phyloP scores from a whole-genome alignment of 2,113 vertebrate genomes.

The Forbesichthys agassizii region DNA sequence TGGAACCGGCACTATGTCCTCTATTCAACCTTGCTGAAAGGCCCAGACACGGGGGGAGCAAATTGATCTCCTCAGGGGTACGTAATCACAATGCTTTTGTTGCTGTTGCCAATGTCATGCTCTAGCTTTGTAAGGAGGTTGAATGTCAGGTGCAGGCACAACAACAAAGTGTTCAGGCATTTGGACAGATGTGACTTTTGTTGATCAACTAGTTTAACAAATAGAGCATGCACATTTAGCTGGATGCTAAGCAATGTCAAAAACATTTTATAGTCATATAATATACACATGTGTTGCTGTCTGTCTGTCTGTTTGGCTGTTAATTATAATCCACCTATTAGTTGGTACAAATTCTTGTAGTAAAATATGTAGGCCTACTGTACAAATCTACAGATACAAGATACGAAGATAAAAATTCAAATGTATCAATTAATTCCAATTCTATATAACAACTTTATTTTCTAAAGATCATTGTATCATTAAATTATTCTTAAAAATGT shows the following conservation, averaged over 20 bases:
- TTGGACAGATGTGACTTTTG: slow-evolving; percentile 45
- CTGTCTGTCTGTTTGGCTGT: no score
- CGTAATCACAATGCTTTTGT: slow-evolving; percentile 56
- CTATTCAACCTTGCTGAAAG: slow-evolving; percentile 66
- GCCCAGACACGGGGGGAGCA: slow-evolving; percentile 55
- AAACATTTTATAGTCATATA: not conserved
- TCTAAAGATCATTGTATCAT: no score
- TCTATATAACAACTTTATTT: no score
- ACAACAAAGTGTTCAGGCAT: slow-evolving; percentile 45
- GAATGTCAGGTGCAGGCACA: slow-evolving; percentile 57
- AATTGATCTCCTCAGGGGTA: slow-evolving; percentile 69
- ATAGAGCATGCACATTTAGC: not conserved
- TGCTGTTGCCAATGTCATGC: slow-evolving; percentile 61
- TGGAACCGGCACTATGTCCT: slow-evolving; percentile 56
- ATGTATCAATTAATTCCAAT: no score
- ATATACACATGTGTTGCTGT: not conserved
- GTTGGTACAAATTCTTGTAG: no score
- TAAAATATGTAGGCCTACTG: no score
- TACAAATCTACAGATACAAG: no score
- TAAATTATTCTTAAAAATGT: no score
- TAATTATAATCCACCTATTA: no score
- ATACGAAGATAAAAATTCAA: no score
- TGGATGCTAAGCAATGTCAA: not conserved
- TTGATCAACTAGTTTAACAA: slow-evolving; percentile 30
- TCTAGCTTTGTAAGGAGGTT: slow-evolving; percentile 39